phyloP scores from a whole-genome alignment of 1,140 invertebrate genomes.

The Belonocnema kinseyi region DNA sequence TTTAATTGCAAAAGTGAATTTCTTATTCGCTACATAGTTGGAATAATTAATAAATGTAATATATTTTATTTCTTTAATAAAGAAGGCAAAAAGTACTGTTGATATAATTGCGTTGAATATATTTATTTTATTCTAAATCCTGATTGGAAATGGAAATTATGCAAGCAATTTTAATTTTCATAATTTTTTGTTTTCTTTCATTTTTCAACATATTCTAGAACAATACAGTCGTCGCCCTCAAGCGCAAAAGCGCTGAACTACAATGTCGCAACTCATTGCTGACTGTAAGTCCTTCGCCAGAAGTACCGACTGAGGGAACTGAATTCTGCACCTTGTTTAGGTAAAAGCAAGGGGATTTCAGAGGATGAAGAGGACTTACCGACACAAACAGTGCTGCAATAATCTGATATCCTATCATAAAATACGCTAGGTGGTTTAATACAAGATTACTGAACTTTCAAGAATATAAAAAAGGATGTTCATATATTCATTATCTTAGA shows the following conservation, averaged over 20 bases:
- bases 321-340: constrained; percentile 1
- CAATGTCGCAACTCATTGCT: background rate
- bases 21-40: too few relatives aligned
- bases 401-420: background rate
- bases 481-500: too few relatives aligned
- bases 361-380: background rate
- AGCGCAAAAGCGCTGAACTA: background rate
- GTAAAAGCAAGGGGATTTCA: background rate
- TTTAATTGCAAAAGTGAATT: too few relatives aligned
- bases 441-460: too few relatives aligned
- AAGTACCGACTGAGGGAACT: constrained; percentile 13
- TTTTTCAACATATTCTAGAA: background rate
- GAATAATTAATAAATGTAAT: too few relatives aligned
- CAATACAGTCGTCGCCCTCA: background rate
- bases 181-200: background rate
- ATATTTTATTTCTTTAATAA: too few relatives aligned
- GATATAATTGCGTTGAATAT: too few relatives aligned
- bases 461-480: too few relatives aligned
- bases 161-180: background rate
- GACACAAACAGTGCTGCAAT: background rate
- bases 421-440: background rate
- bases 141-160: background rate
- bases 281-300: background rate
- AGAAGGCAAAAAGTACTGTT: too few relatives aligned
- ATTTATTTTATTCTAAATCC: too few relatives aligned